These are phyloP conservation scores for Acanthopleura granulata DNA, from an alignment of 2,888 invertebrate genomes.

Conservation along the genomic window DNA sequence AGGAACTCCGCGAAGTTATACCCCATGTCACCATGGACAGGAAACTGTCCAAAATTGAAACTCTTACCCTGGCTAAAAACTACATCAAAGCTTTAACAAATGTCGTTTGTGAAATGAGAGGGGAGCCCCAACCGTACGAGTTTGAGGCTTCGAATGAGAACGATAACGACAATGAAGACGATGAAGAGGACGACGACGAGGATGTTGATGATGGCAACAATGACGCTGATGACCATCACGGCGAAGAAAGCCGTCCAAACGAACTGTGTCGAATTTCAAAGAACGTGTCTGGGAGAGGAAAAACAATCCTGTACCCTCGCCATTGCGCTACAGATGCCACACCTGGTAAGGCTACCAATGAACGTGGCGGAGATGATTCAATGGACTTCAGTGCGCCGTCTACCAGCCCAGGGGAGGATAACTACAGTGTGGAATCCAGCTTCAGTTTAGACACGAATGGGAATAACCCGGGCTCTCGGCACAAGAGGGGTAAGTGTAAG, in stretches of 20 bases:
- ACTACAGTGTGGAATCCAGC: background rate
- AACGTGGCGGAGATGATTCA: background rate
- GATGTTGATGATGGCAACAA: constrained; percentile 22
- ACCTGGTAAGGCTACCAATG: background rate
- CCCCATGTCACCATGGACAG: constrained; percentile 88
- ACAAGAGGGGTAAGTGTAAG: constrained; percentile 11
- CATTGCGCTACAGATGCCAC: background rate
- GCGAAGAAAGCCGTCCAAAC: background rate
- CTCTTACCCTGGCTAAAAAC: constrained; percentile 88
- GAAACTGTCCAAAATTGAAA: constrained; percentile 89
- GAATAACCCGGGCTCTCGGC: background rate
- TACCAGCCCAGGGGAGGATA: background rate
- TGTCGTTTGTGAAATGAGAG: constrained; percentile 85
- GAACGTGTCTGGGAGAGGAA: background rate
- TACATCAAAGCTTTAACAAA: constrained; percentile 91
- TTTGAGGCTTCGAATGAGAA: constrained; percentile 39
- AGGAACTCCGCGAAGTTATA: constrained; percentile 87
- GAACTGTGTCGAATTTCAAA: background rate
- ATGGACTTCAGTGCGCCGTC: background rate
- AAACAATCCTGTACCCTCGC: background rate
- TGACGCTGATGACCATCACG: constrained; percentile 22
- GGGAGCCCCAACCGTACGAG: constrained; percentile 79
- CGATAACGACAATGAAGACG: constrained; percentile 35
- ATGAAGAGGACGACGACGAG: constrained; percentile 24
- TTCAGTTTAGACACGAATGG: background rate